A percentile compares a stretch with the other conserved stretches of the same genome.
Conservation (phyloP, 2,888 invertebrate species). For the Aromia moschata region DNA sequence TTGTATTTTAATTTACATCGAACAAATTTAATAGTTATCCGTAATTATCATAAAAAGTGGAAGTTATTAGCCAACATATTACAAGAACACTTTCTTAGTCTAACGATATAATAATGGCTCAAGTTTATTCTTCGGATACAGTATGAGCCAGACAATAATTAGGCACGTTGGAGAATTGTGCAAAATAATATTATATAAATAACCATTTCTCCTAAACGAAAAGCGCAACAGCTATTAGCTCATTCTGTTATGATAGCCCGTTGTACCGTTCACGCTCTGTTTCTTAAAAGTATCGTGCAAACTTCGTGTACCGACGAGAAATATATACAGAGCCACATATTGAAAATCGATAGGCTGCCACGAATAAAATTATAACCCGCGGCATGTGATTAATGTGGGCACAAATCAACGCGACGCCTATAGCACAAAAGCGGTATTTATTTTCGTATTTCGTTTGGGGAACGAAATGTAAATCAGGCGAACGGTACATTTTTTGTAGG, state of each 20-base stretch:
- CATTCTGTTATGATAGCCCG: not conserved
- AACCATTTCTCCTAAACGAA: constrained; percentile 19
- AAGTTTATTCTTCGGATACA: not conserved
- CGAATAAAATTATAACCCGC: constrained; percentile 36
- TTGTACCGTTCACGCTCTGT: constrained; percentile 39
- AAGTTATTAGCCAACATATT: too few species aligned
- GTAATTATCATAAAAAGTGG: too few species aligned
- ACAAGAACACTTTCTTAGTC: not conserved
- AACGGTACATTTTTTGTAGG: too few species aligned
- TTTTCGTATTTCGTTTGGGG: not conserved
- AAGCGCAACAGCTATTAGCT: constrained; percentile 21
- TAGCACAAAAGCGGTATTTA: not conserved
- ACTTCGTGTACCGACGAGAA: constrained; percentile 35
- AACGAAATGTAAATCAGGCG: too few species aligned
- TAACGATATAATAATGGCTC: not conserved
- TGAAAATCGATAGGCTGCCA: constrained; percentile 39
- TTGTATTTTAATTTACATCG: too few species aligned
- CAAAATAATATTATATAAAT: constrained; percentile 27
- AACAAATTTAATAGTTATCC: too few species aligned
- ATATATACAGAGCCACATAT: constrained; percentile 32
- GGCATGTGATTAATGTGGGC: not conserved
- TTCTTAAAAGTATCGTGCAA: constrained; percentile 43
- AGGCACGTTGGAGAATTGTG: constrained; percentile 1
- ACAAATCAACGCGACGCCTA: not conserved
- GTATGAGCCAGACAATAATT: constrained; percentile 3